Conservation (phyloP, 2,797 vertebrate genomes). For the Tapirus indicus region DNA sequence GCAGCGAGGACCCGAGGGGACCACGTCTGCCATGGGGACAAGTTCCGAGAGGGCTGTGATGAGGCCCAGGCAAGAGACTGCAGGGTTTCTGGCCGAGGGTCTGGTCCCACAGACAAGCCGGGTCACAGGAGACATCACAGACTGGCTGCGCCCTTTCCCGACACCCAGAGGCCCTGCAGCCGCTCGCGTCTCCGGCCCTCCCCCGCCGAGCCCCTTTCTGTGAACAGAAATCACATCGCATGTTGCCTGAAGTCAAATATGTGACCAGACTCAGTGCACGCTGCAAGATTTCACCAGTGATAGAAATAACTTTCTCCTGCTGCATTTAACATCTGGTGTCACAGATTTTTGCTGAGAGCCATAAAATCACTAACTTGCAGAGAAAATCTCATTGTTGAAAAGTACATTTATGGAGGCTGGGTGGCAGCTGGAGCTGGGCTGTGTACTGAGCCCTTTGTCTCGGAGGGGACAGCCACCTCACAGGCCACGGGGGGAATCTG, state of each 20-base stretch:
- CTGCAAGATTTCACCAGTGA: slow-evolving; percentile 78
- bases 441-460: slow-evolving; percentile 63
- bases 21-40: not conserved
- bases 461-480: not conserved
- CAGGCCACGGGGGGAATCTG: not conserved
- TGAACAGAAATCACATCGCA: slow-evolving; percentile 78
- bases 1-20: not conserved
- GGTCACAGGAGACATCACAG: slow-evolving; percentile 32
- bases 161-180: slow-evolving; percentile 50
- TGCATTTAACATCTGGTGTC: slow-evolving; percentile 85
- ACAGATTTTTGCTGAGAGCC: slow-evolving; percentile 86
- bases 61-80: not conserved
- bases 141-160: not conserved
- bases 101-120: not conserved
- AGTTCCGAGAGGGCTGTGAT: not conserved
- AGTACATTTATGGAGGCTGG: slow-evolving; percentile 66
- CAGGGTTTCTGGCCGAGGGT: not conserved
- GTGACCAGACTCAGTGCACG: slow-evolving; percentile 73
- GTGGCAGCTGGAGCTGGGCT: slow-evolving; percentile 50
- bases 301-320: slow-evolving; percentile 84
- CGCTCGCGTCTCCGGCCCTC: not conserved
- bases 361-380: slow-evolving; percentile 83
- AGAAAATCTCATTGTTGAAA: slow-evolving; percentile 83
- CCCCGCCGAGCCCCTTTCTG: not conserved
- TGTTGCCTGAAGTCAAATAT: slow-evolving; percentile 82